Evolutionary conservation across 2,113 vertebrate species (phyloP).

Genomic region (Rhodinocichla rosea): DNA sequence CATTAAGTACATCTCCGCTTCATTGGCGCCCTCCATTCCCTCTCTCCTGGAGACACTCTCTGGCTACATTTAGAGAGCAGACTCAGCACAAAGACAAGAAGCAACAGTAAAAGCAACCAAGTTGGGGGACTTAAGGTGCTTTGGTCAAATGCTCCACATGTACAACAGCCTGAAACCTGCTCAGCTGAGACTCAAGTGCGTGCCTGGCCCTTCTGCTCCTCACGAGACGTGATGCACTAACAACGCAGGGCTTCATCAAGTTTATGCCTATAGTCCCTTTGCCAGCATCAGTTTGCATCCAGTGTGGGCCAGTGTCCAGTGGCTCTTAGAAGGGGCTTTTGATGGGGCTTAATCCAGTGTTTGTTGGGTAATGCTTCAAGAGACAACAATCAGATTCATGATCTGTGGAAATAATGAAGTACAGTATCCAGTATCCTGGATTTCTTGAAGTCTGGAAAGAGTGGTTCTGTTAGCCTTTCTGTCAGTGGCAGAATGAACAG

Average conservation of each 20-base stretch:
- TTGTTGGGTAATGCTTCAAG: neutral
- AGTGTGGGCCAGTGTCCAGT: neutral
- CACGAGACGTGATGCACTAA: neutral
- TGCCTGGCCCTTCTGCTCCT: neutral
- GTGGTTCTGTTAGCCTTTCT: neutral
- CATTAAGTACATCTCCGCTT: conserved; percentile 70
- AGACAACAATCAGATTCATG: neutral
- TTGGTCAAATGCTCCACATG: neutral
- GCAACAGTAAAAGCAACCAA: conserved; percentile 12
- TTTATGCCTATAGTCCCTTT: neutral
- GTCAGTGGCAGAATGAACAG: neutral
- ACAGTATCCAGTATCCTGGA: neutral
- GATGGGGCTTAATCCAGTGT: neutral
- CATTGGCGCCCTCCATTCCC: conserved; percentile 29
- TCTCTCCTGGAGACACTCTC: conserved; percentile 46
- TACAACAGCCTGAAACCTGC: neutral
- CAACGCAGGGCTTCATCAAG: neutral
- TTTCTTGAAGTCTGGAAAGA: neutral
- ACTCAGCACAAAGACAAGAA: conserved; percentile 43
- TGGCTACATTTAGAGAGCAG: conserved; percentile 47
- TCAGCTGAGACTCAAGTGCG: neutral
- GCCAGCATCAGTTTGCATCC: neutral
- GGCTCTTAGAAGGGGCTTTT: neutral
- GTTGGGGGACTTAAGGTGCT: neutral
- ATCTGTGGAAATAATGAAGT: neutral